Percentiles rank a stretch among this genome's conserved stretches.
These are phyloP conservation scores for Heliornis fulica DNA, from an alignment of 2,113 vertebrate genomes.

Conservation along the genomic window DNA sequence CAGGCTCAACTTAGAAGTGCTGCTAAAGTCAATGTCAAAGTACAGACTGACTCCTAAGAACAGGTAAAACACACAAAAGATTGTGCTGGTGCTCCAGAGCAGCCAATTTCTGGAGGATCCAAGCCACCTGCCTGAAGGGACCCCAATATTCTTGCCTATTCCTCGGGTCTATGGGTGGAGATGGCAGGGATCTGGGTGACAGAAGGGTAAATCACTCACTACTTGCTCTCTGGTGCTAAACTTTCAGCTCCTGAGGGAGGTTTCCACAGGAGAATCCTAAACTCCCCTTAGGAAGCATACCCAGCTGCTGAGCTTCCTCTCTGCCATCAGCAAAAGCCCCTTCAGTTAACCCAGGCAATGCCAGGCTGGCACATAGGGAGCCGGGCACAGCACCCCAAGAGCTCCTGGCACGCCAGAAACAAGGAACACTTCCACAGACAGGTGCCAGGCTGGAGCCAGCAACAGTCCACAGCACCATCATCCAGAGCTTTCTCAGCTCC, in stretches of 20 bases:
- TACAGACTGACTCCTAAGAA: not conserved
- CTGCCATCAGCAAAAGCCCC: not conserved
- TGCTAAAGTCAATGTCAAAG: not conserved
- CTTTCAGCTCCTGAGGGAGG: not conserved
- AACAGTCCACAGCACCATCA: rapidly evolving
- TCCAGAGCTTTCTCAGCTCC: not conserved
- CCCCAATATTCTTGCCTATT: not conserved
- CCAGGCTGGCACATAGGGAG: not conserved
- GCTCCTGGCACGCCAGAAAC: not conserved
- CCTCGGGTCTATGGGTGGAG: not conserved
- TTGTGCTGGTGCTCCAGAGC: not conserved
- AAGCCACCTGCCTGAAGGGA: not conserved
- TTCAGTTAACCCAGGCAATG: not conserved
- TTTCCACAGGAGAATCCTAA: not conserved
- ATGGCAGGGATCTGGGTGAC: not conserved
- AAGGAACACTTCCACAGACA: not conserved
- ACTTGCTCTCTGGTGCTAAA: not conserved
- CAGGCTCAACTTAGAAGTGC: not conserved
- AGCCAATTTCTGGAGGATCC: not conserved
- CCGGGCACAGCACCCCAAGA: not conserved
- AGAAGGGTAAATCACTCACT: not conserved
- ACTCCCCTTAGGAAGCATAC: not conserved
- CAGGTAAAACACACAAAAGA: not conserved
- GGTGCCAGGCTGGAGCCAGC: not conserved
- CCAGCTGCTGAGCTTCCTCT: not conserved